Evolutionary conservation across 1,140 invertebrate species (phyloP).

Genomic region (Cydia amplana): DNA sequence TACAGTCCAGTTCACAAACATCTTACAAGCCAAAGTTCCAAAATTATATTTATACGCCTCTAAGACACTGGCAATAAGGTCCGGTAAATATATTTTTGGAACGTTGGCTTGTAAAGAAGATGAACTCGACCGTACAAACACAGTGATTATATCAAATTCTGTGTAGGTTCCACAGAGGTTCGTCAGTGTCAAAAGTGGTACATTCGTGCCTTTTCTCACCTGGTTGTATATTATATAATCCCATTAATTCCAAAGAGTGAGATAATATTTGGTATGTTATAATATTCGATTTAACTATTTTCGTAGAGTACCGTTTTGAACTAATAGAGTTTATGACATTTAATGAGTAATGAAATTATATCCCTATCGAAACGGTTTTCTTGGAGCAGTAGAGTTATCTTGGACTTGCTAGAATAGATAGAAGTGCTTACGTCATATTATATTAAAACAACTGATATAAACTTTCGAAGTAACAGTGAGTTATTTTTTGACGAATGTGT

Average conservation of each 20-base stretch:
- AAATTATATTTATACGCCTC: no score
- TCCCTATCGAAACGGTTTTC: background rate
- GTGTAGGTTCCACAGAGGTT: no score
- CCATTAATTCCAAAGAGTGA: background rate
- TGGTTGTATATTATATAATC: slow-evolving; percentile 5
- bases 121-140: no score
- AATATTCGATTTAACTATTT: background rate
- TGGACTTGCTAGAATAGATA: background rate
- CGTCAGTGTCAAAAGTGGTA: background rate
- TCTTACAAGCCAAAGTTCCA: no score
- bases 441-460: no score
- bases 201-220: background rate
- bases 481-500: background rate
- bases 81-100: no score
- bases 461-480: no score
- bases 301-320: background rate
- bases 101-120: no score
- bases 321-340: background rate
- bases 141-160: no score
- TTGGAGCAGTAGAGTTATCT: background rate
- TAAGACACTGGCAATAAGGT: no score
- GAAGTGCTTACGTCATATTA: background rate
- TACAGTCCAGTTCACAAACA: no score
- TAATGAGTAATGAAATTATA: background rate
- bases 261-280: background rate